Evolutionary conservation across 2,113 vertebrate genomes (phyloP).

Genomic region (Podarcis raffonei): DNA sequence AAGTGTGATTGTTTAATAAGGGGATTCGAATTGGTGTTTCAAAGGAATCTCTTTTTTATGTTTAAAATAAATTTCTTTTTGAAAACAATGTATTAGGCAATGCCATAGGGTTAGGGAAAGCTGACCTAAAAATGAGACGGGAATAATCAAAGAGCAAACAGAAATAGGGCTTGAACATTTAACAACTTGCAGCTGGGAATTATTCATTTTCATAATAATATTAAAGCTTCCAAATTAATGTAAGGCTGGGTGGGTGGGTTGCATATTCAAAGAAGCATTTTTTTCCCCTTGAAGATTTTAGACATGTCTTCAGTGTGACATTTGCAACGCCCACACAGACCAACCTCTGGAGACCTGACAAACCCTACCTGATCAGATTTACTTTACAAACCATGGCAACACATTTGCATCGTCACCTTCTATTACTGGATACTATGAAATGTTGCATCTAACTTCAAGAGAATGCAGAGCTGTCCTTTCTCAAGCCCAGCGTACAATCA

Average conservation of each 20-base stretch:
- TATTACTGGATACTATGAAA: neutral
- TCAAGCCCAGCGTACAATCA: too few species aligned
- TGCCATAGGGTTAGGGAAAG: neutral
- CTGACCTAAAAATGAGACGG: neutral
- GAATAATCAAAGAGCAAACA: neutral
- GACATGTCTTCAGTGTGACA: constrained; percentile 11
- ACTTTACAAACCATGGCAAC: neutral
- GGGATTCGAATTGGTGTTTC: neutral
- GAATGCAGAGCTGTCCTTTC: neutral
- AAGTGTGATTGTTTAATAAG: neutral
- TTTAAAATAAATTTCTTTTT: neutral
- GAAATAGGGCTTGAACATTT: neutral
- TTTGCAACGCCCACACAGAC: neutral
- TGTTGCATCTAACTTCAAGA: neutral
- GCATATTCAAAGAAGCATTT: neutral
- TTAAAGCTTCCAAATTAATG: constrained; percentile 14
- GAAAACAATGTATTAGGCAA: neutral
- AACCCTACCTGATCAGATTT: neutral
- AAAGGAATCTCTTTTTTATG: neutral
- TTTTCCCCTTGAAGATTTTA: neutral
- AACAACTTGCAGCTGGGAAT: neutral
- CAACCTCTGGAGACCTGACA: constrained; percentile 26
- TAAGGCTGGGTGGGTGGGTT: neutral
- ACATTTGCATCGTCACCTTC: neutral
- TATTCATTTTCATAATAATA: constrained; percentile 20